Evolutionary conservation across 2,888 invertebrate species (phyloP).

Genomic region (Calliopum simillimum): DNA sequence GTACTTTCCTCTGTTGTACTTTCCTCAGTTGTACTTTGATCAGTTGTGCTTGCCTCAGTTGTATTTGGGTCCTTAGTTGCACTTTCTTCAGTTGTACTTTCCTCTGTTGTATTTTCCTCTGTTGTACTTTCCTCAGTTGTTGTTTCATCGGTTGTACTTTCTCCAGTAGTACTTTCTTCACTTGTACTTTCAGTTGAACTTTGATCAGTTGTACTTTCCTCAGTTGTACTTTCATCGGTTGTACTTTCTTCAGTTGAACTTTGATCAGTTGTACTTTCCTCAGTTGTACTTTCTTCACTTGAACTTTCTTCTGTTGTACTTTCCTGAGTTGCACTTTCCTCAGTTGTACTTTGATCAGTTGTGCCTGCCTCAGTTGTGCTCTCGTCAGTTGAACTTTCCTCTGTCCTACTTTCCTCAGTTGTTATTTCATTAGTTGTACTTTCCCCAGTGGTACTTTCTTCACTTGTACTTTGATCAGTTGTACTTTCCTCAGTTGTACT

Average conservation of each 20-base stretch:
- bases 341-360: too few species aligned
- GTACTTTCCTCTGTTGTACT: too few species aligned
- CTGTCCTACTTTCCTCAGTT: too few species aligned
- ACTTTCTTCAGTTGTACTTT: neutral
- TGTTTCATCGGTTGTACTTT: neutral
- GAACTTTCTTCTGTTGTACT: neutral
- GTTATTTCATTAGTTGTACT: neutral
- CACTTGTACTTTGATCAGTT: neutral
- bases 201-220: neutral
- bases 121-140: too few species aligned
- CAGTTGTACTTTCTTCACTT: too few species aligned
- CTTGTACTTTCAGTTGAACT: neutral
- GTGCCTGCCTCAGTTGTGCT: too few species aligned
- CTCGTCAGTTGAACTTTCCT: neutral
- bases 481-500: neutral
- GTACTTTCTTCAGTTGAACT: too few species aligned
- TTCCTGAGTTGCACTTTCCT: neutral
- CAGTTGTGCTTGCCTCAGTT: neutral
- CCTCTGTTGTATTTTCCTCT: too few species aligned
- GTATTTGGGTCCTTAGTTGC: neutral
- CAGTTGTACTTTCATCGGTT: too few species aligned
- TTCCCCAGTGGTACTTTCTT: neutral
- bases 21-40: neutral
- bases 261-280: too few species aligned
- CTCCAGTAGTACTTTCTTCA: neutral